A percentile compares a stretch with the other conserved stretches of the same genome.
phyloP scores from a whole-genome alignment of 2,888 invertebrate genomes.

The Melikaiella ostensackeni region DNA sequence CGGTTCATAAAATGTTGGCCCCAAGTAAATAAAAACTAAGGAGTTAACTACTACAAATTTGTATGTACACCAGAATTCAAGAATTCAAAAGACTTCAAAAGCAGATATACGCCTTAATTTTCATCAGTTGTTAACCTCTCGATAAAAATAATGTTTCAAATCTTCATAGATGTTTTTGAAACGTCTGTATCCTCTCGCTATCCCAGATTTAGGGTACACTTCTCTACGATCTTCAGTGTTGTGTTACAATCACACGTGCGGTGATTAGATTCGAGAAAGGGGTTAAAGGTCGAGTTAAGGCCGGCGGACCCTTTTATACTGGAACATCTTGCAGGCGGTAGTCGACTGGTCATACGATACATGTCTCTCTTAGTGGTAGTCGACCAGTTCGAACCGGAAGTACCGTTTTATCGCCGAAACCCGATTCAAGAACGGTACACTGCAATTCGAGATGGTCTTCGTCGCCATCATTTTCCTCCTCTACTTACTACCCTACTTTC shows the following conservation, averaged over 20 bases:
- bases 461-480: background rate
- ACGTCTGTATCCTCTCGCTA: background rate
- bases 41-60: no score
- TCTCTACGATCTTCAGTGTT: constrained; percentile 42
- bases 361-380: constrained; percentile 45
- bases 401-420: constrained; percentile 59
- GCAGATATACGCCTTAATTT: no score
- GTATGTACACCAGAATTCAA: no score
- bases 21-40: no score
- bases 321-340: constrained; percentile 68
- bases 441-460: constrained; percentile 31
- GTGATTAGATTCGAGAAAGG: constrained; percentile 40
- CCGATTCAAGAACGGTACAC: constrained; percentile 45
- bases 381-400: constrained; percentile 65
- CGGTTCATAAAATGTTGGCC: no score
- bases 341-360: constrained; percentile 67
- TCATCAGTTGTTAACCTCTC: no score
- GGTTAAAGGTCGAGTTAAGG: constrained; percentile 50
- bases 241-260: constrained; percentile 6
- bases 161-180: background rate
- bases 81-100: no score
- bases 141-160: background rate
- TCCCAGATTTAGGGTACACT: background rate
- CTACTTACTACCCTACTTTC: constrained; percentile 11
- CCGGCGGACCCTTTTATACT: constrained; percentile 42